Conservation (phyloP, 2,113 vertebrate species). For the Azemiops feae region DNA sequence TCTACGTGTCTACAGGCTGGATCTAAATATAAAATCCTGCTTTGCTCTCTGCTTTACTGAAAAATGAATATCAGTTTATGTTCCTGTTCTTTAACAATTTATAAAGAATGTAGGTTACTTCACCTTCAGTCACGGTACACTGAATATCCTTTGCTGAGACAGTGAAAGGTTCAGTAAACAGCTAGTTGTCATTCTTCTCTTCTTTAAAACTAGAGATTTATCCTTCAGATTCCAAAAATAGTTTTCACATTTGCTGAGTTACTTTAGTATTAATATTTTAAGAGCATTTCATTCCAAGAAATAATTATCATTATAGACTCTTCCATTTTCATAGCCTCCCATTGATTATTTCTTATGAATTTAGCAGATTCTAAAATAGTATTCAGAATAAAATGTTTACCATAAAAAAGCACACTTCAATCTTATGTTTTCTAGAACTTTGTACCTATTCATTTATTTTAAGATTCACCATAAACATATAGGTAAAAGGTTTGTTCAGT, state of each 20-base stretch:
- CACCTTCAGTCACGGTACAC: slow-evolving; percentile 3
- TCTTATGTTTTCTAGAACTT: not conserved
- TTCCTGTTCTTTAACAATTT: slow-evolving; percentile 3
- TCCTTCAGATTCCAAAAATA: not conserved
- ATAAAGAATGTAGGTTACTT: slow-evolving; percentile 5
- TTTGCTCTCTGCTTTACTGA: not conserved
- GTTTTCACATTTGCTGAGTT: not conserved
- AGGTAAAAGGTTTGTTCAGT: not conserved
- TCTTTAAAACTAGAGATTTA: not conserved
- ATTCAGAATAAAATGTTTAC: not conserved
- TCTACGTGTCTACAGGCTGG: not conserved
- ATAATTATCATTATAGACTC: not conserved
- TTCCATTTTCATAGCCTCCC: not conserved
- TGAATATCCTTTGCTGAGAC: not conserved
- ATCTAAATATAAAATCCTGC: slow-evolving; percentile 4
- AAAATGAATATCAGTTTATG: not conserved
- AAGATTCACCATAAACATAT: not conserved
- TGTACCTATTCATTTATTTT: not conserved
- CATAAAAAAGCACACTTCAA: not conserved
- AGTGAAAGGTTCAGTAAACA: not conserved
- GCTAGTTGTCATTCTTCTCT: not conserved
- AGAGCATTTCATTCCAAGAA: not conserved
- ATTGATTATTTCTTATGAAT: not conserved
- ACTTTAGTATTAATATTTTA: not conserved
- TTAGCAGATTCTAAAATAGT: not conserved